These are phyloP conservation scores for Lepidochrysops patricia DNA, from an alignment of 2,888 invertebrate species.

Conservation along the genomic window DNA sequence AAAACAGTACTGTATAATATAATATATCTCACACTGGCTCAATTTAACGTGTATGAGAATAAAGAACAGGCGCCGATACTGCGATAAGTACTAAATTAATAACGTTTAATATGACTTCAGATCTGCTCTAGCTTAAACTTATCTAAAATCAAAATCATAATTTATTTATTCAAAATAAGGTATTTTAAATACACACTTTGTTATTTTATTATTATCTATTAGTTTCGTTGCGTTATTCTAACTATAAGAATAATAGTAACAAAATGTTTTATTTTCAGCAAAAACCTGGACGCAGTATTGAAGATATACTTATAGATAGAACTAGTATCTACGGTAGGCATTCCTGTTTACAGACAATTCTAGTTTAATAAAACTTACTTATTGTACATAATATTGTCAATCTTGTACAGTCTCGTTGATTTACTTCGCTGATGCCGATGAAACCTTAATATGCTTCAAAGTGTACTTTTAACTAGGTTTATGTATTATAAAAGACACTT, in stretches of 20 bases:
- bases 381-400: conserved; percentile 44
- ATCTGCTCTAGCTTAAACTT: no score
- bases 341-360: conserved; percentile 29
- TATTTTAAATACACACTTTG: no score
- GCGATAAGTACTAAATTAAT: no score
- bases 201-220: conserved; percentile 19
- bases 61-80: no score
- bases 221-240: no score
- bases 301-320: conserved; percentile 35
- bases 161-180: no score
- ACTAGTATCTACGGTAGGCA: conserved; percentile 45
- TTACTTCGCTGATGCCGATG: conserved; percentile 38
- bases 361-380: conserved; percentile 28
- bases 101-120: no score
- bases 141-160: no score
- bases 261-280: conserved; percentile 67
- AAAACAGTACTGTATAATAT: no score
- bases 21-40: no score
- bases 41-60: no score
- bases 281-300: conserved; percentile 92
- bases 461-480: conserved; percentile 34
- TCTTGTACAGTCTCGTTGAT: conserved; percentile 53
- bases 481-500: conserved; percentile 23
- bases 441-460: conserved; percentile 36
- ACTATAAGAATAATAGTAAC: no score